Conservation (phyloP, 1,140 invertebrate species). For the Pseudachorutes palmiensis region DNA sequence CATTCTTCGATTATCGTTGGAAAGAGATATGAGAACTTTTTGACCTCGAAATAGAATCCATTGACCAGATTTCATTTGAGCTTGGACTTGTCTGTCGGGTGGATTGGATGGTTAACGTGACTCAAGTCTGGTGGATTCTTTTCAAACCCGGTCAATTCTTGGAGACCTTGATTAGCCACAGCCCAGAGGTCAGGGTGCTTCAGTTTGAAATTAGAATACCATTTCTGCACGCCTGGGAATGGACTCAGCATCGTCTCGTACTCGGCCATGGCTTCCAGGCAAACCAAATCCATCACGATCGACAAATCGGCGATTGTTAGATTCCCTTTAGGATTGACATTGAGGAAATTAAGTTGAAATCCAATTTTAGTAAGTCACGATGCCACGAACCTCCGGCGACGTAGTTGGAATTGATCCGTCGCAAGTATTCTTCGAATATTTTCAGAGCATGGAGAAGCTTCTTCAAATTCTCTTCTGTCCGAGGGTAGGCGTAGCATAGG, state of each 20-base stretch:
- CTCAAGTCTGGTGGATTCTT: constrained; percentile 34
- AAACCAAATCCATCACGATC: constrained; percentile 27
- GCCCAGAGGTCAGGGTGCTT: constrained; percentile 22
- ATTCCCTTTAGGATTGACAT: too few relatives aligned
- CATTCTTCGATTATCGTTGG: constrained; percentile 9
- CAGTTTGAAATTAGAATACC: constrained; percentile 24
- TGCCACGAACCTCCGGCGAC: constrained; percentile 48
- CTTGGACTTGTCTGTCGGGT: constrained; percentile 24
- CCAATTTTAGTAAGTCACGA: neutral
- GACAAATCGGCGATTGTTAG: constrained; percentile 33
- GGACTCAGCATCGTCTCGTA: constrained; percentile 16
- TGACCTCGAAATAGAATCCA: constrained; percentile 15
- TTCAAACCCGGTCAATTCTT: constrained; percentile 27
- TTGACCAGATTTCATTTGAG: constrained; percentile 17
- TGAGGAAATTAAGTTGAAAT: neutral
- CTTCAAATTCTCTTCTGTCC: constrained; percentile 56
- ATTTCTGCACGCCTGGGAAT: constrained; percentile 20
- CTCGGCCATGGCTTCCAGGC: constrained; percentile 28
- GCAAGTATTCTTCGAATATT: constrained; percentile 59
- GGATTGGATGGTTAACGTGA: constrained; percentile 31
- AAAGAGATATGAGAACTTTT: constrained; percentile 1
- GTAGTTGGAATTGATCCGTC: constrained; percentile 52
- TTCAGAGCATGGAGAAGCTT: constrained; percentile 58
- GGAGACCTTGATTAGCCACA: constrained; percentile 24
- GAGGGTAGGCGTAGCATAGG: constrained; percentile 63